Conservation (phyloP, 2,888 invertebrate species). For the Trichopria drosophilae region DNA sequence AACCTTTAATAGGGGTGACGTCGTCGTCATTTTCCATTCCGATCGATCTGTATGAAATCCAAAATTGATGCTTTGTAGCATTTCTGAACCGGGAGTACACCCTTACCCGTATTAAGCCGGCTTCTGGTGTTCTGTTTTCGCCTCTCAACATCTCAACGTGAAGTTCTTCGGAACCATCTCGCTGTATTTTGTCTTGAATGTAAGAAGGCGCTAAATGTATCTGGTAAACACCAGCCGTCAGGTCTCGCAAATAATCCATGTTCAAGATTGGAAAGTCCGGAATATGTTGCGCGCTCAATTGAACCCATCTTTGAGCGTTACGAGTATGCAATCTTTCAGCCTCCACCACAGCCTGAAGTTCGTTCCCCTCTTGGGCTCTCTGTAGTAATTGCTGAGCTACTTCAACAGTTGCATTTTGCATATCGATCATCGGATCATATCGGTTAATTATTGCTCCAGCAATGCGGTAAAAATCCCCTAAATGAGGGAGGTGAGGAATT, state of each 20-base stretch:
- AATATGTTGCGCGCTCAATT: no score
- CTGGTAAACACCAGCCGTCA: slow-evolving; percentile 25
- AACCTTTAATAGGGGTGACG: no score
- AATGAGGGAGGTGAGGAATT: slow-evolving; percentile 8
- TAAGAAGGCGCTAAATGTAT: slow-evolving; percentile 25
- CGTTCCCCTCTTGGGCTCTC: slow-evolving; percentile 13
- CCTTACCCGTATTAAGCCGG: slow-evolving; percentile 23
- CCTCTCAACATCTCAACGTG: no score
- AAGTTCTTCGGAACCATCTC: slow-evolving; percentile 23
- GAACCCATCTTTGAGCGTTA: slow-evolving; percentile 8
- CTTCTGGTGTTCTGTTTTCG: slow-evolving; percentile 13
- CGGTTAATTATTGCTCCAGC: slow-evolving; percentile 23
- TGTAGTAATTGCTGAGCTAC: slow-evolving; percentile 18
- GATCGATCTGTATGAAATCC: no score
- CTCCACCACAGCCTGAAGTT: slow-evolving; percentile 24
- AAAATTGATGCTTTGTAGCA: slow-evolving; percentile 1
- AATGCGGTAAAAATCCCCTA: slow-evolving; percentile 19
- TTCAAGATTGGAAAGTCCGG: slow-evolving; percentile 19
- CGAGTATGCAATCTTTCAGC: slow-evolving; percentile 9
- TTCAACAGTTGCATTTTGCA: slow-evolving; percentile 18
- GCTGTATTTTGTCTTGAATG: slow-evolving; percentile 22
- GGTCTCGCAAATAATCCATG: slow-evolving; percentile 17
- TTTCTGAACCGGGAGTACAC: slow-evolving; percentile 19
- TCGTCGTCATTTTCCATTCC: no score
- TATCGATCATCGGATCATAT: slow-evolving; percentile 15